Evolutionary conservation across 2,888 invertebrate species (phyloP), one percentile per base, ranked within the genome.

Genomic region (Philopedon plagiatum): DNA sequence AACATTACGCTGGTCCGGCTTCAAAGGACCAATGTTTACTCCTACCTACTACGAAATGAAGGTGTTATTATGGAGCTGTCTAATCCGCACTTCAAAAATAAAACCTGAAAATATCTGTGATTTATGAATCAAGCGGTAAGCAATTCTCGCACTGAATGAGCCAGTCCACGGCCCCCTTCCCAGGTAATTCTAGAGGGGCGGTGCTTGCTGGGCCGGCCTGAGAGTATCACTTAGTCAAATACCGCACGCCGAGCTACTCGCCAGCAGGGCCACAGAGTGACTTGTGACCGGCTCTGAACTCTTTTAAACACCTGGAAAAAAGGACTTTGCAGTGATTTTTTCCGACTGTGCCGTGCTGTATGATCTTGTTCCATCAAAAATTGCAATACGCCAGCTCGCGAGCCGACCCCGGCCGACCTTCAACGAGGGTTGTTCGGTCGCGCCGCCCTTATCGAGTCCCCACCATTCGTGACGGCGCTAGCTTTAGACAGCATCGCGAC

Each of bases 401-500:
- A 78, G 76, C 74, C 83, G 82, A 84, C 78, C 71, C 66, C 73
- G 76, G 71, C 84, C 84, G 85, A 84, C 79, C 78, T 80, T 76
- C 75, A 73, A 81, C 84, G 85, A 85, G 85, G 84, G 85, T 80
- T 77, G 76, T 78, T 77, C 82, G 83, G 84, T 82, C 85, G 85
- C 83, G 81, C 84, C 83, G 83, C 85, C 85, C 84, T 83, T 83
- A 83, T 81, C 82, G 79, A 79, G 79, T 81, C 83, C 83, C 85
- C 83, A 83, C 83, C 84, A 85, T 84, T 82, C 80, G 78, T 76
- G 78, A 79, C 82, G 83, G 81, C 84, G 84, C 81, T 79, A 79
- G 78, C 80, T 82, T 54, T 83, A 85, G 84, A 85, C 82, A 83
- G 85, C 85, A 84, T 83, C 85, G 83, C 85, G 85, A 83, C 85